Percentiles rank a stretch among this genome's conserved stretches.
phyloP scores from a whole-genome alignment of 1,140 invertebrate genomes.

The Philotrypesis tridentata region DNA sequence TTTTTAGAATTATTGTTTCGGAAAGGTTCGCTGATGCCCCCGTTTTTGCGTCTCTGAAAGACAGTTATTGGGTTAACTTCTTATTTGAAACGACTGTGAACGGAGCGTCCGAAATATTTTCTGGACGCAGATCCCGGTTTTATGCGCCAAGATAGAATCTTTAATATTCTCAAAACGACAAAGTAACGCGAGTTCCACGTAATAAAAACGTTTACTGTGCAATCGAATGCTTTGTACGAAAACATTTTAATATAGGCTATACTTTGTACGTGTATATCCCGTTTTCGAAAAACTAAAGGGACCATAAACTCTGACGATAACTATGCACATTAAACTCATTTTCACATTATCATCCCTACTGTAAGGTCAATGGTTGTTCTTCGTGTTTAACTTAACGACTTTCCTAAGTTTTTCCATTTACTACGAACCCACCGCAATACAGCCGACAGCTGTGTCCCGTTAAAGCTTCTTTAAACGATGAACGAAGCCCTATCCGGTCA shows the following conservation, averaged over 20 bases:
- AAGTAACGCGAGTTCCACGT: neutral
- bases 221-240: too few relatives aligned
- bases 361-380: too few relatives aligned
- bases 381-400: neutral
- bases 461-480: neutral
- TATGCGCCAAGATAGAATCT: neutral
- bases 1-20: neutral
- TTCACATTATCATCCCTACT: too few relatives aligned
- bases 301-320: too few relatives aligned
- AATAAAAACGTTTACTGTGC: neutral
- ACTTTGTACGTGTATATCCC: too few relatives aligned
- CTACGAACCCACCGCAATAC: too few relatives aligned
- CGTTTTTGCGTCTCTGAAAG: too few relatives aligned
- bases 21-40: neutral
- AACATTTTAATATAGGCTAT: too few relatives aligned
- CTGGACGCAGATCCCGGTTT: neutral
- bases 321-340: too few relatives aligned
- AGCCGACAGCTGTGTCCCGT: neutral
- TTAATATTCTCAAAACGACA: neutral
- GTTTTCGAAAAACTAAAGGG: too few relatives aligned
- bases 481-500: neutral
- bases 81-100: neutral
- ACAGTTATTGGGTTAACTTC: neutral
- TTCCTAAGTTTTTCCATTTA: neutral
- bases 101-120: neutral